Conservation (phyloP, 1,140 invertebrate species). For the Achatina immaculata region DNA sequence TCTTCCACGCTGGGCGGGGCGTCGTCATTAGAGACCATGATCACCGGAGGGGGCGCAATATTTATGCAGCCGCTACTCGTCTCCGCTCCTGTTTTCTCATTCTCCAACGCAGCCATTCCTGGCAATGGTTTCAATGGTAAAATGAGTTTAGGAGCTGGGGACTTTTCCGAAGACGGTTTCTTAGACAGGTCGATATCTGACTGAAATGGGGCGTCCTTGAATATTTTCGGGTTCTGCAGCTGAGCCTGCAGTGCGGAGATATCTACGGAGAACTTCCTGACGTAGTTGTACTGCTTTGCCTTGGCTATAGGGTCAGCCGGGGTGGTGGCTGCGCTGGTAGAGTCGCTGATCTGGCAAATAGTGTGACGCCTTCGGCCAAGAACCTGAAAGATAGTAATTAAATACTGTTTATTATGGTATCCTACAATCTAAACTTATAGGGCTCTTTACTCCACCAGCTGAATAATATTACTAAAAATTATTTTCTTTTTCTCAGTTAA, state of each 20-base stretch:
- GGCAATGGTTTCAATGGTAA: constrained; percentile 26
- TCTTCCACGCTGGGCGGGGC: neutral
- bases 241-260: constrained; percentile 67
- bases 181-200: constrained; percentile 55
- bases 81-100: constrained; percentile 12
- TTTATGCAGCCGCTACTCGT: constrained; percentile 25
- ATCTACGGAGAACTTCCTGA: constrained; percentile 69
- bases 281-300: constrained; percentile 67
- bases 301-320: constrained; percentile 45
- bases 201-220: constrained; percentile 62
- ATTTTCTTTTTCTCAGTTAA: too few relatives aligned
- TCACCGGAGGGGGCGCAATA: constrained; percentile 41
- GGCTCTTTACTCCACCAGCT: too few relatives aligned
- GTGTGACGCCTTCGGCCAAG: constrained; percentile 62
- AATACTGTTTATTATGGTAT: too few relatives aligned
- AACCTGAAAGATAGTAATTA: constrained; percentile 34
- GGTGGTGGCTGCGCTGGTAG: constrained; percentile 34
- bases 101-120: constrained; percentile 10
- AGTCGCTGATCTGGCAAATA: constrained; percentile 62
- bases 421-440: neutral
- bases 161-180: constrained; percentile 32
- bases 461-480: too few relatives aligned
- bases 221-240: constrained; percentile 67
- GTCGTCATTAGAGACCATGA: constrained; percentile 51
- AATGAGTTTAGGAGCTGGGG: constrained; percentile 6